These are phyloP conservation scores for Eulithis testata DNA, from an alignment of 2,888 invertebrate species.

Conservation along the genomic window DNA sequence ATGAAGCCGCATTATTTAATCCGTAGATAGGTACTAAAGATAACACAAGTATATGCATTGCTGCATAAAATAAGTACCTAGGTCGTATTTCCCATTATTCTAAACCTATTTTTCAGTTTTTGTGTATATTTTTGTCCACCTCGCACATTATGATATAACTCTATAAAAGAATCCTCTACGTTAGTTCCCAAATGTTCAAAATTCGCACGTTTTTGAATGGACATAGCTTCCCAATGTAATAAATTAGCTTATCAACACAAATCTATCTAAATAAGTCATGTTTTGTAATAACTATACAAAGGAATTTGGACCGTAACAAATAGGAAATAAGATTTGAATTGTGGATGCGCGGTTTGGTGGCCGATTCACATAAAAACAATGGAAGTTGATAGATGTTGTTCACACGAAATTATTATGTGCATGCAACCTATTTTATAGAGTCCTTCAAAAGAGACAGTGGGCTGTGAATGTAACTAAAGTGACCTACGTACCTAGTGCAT, in stretches of 20 bases:
- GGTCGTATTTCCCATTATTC: no score
- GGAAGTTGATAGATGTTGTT: conserved; percentile 35
- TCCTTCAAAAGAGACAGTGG: conserved; percentile 40
- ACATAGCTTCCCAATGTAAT: conserved; percentile 41
- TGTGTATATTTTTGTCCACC: neutral
- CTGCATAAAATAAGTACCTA: neutral
- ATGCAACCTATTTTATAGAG: conserved; percentile 39
- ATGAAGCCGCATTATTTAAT: no score
- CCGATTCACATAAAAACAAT: conserved; percentile 42
- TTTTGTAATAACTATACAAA: conserved; percentile 34
- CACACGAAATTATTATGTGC: conserved; percentile 40
- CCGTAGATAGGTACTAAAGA: no score
- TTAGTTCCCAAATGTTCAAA: conserved; percentile 34
- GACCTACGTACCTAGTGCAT: neutral
- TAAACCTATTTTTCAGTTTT: no score
- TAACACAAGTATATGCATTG: no score
- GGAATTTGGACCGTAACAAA: conserved; percentile 32
- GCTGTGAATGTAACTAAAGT: conserved; percentile 17
- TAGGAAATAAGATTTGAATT: conserved; percentile 26
- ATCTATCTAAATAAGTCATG: conserved; percentile 42
- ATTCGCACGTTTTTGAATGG: conserved; percentile 41
- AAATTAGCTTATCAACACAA: conserved; percentile 37
- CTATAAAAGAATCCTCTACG: conserved; percentile 17
- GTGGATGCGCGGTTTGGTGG: conserved; percentile 18
- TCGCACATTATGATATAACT: conserved; percentile 29